Conservation (phyloP, 2,888 invertebrate species). For the Nomada hirtipes region DNA sequence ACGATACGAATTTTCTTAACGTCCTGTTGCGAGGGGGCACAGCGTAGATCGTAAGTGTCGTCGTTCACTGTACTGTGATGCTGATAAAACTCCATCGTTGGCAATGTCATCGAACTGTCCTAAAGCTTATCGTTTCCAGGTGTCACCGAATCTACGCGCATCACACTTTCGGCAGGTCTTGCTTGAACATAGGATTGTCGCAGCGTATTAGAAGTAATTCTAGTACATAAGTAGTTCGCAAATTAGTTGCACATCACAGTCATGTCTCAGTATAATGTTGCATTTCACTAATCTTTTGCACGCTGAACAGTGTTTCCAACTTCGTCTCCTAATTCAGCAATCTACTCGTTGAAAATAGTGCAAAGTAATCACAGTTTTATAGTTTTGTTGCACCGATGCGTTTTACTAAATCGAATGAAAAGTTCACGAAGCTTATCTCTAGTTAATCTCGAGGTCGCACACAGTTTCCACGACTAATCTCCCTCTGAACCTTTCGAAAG, state of each 20-base stretch:
- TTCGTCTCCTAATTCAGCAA: background rate
- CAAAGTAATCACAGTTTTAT: background rate
- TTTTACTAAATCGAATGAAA: background rate
- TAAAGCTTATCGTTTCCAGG: background rate
- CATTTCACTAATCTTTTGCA: background rate
- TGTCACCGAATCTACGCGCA: background rate
- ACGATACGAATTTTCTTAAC: conserved; percentile 32
- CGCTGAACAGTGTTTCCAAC: background rate
- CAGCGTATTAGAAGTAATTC: background rate
- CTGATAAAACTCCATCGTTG: conserved; percentile 68
- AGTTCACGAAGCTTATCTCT: background rate
- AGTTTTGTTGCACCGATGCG: background rate
- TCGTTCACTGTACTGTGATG: conserved; percentile 57
- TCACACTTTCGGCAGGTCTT: background rate
- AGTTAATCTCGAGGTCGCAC: conserved; percentile 32
- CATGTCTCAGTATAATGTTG: background rate
- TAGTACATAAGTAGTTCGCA: background rate
- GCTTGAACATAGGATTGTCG: background rate
- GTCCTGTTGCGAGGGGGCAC: conserved; percentile 40
- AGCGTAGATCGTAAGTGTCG: conserved; percentile 61
- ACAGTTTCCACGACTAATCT: conserved; percentile 69
- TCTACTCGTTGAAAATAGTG: background rate
- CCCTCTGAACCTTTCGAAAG: conserved; percentile 67
- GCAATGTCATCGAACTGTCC: conserved; percentile 34
- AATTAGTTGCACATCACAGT: conserved; percentile 4